Evolutionary conservation across 2,797 vertebrate species (phyloP).

Genomic region (Sparidentex hasta): DNA sequence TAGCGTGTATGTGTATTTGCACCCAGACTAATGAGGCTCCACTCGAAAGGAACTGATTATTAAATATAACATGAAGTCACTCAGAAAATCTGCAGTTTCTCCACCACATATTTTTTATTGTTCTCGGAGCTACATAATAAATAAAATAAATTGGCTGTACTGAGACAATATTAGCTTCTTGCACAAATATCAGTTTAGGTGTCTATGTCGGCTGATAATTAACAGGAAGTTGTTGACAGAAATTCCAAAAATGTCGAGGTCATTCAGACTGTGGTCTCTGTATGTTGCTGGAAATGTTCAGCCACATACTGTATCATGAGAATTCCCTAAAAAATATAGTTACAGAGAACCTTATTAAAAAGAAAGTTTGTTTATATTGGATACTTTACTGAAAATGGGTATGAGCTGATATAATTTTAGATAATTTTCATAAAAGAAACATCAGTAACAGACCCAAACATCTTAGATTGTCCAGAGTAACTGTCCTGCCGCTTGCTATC

Average conservation of each 20-base stretch:
- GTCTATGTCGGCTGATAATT: background rate
- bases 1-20: background rate
- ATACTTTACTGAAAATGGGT: background rate
- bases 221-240: background rate
- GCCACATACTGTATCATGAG: no score
- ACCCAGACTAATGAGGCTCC: background rate
- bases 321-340: background rate
- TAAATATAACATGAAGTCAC: background rate
- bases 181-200: background rate
- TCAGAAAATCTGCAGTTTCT: background rate
- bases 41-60: conserved; percentile 10
- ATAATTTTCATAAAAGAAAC: background rate
- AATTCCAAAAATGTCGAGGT: background rate
- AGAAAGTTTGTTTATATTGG: background rate
- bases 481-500: background rate
- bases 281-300: no score
- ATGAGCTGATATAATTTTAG: background rate
- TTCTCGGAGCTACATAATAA: conserved; percentile 1
- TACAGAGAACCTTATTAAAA: background rate
- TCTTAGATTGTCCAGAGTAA: no score
- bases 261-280: background rate
- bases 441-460: background rate
- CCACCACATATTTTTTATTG: background rate
- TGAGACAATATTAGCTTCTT: background rate
- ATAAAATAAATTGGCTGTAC: background rate